phyloP scores from a whole-genome alignment of 2,888 invertebrate genomes.

The Brachypalpus laphriformis region DNA sequence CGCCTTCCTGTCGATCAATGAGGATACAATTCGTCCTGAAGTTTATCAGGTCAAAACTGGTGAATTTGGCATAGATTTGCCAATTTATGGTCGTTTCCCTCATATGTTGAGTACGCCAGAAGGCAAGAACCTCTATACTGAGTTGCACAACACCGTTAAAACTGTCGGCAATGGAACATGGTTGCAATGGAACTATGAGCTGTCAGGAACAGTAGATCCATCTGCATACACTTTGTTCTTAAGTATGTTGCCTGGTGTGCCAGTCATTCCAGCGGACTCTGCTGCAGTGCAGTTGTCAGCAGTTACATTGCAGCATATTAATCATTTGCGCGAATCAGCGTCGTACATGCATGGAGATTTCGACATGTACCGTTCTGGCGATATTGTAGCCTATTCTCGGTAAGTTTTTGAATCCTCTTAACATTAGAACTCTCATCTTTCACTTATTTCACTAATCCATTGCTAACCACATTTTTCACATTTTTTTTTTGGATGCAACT shows the following conservation, averaged over 20 bases:
- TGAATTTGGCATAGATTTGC: conserved; percentile 80
- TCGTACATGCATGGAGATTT: conserved; percentile 87
- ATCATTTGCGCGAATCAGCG: conserved; percentile 83
- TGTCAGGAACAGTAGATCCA: conserved; percentile 75
- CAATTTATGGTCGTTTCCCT: conserved; percentile 80
- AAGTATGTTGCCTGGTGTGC: conserved; percentile 91
- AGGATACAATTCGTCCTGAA: conserved; percentile 79
- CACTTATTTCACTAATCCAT: conserved; percentile 11
- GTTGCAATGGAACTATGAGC: conserved; percentile 82
- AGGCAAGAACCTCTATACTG: conserved; percentile 76
- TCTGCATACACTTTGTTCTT: conserved; percentile 87
- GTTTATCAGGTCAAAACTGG: conserved; percentile 77
- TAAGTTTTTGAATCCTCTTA: conserved; percentile 80
- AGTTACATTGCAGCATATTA: conserved; percentile 78
- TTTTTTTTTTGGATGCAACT: conserved; percentile 55
- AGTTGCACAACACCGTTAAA: conserved; percentile 76
- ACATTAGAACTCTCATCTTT: neutral
- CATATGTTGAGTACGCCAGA: conserved; percentile 76
- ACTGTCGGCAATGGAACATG: conserved; percentile 78
- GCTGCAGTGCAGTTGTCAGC: conserved; percentile 74
- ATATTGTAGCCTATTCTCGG: conserved; percentile 88
- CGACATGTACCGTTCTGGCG: conserved; percentile 81
- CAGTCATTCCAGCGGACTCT: conserved; percentile 84
- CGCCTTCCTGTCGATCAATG: conserved; percentile 82
- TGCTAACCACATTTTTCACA: conserved; percentile 38